These are phyloP conservation scores for Chelmon rostratus DNA, from an alignment of 2,797 vertebrate genomes.

Conservation along the genomic window DNA sequence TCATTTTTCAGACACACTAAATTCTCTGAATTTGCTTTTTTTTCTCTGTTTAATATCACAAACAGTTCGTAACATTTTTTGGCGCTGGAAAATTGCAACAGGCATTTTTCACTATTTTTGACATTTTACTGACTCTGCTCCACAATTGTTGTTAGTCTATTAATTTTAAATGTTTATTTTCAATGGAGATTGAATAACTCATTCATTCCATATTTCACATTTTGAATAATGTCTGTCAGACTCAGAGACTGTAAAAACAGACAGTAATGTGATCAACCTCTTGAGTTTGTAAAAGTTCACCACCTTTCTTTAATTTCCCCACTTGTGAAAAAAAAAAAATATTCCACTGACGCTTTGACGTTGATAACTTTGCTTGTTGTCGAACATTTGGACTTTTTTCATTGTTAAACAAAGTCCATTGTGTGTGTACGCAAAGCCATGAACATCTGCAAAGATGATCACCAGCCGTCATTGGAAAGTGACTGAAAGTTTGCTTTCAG, in stretches of 20 bases:
- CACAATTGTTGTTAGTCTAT: background rate
- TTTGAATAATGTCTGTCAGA: background rate
- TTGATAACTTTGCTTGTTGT: background rate
- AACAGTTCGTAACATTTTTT: background rate
- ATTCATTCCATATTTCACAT: background rate
- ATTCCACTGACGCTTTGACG: background rate
- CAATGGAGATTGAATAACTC: background rate
- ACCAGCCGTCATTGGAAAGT: background rate
- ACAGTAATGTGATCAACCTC: background rate
- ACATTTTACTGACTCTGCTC: background rate
- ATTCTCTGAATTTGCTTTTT: background rate
- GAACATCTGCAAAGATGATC: background rate
- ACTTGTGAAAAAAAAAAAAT: background rate
- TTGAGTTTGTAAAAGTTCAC: background rate
- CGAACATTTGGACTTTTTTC: background rate
- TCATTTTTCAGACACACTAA: background rate
- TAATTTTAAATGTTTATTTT: background rate
- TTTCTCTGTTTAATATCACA: background rate
- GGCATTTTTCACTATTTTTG: too few species aligned
- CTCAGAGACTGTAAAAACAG: background rate
- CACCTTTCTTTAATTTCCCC: background rate
- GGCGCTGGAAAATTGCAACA: too few species aligned
- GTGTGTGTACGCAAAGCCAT: background rate
- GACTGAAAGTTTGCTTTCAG: constrained; percentile 11
- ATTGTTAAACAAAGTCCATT: background rate